Conservation (phyloP, 1,140 invertebrate species). For the Eubasilissa regina region DNA sequence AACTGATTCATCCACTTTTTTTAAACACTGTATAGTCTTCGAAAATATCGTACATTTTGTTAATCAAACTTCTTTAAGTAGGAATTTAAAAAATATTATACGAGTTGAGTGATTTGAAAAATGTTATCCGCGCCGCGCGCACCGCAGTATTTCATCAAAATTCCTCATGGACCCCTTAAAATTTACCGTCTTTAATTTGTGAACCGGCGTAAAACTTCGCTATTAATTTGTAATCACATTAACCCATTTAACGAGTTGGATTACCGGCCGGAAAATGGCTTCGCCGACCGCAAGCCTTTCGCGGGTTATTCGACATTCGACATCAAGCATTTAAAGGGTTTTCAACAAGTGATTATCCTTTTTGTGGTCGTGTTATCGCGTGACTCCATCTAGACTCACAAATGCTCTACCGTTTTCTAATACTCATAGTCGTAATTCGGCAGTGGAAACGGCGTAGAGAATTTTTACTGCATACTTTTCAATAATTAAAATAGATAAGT, state of each 20-base stretch:
- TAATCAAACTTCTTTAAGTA: no score
- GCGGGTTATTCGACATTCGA: constrained; percentile 26
- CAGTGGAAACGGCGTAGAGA: no score
- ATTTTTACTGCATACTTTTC: no score
- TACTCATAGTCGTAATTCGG: neutral
- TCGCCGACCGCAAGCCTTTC: constrained; percentile 9
- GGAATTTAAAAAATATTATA: no score
- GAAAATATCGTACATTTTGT: no score
- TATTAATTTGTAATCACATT: constrained; percentile 38
- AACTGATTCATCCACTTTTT: no score
- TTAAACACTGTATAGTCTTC: no score
- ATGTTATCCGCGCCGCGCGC: no score
- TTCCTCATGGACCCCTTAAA: no score
- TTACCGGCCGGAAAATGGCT: constrained; percentile 21
- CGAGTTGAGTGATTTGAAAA: no score
- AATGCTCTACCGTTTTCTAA: constrained; percentile 1
- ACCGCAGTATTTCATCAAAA: no score
- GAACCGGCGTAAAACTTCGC: constrained; percentile 22
- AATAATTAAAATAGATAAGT: no score
- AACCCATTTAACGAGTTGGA: constrained; percentile 28
- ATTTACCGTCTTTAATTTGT: neutral
- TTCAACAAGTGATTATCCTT: constrained; percentile 47
- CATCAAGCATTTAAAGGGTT: constrained; percentile 31
- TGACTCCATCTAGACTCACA: constrained; percentile 32
- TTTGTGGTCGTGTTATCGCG: constrained; percentile 30